Conservation (phyloP, 2,888 invertebrate genomes). For the Petrolisthes cinctipes region DNA sequence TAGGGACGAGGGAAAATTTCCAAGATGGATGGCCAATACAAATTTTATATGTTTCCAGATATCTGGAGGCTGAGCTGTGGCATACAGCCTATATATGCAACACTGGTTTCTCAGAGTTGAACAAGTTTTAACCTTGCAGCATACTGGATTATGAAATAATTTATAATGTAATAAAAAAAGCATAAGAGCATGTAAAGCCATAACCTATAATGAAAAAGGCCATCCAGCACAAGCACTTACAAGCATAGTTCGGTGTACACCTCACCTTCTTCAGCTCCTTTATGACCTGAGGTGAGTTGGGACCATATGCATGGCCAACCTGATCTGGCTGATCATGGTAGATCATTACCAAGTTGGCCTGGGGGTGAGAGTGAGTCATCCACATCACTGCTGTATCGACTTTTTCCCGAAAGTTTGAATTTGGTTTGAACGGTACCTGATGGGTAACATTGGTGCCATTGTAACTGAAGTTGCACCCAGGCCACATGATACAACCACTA, state of each 20-base stretch:
- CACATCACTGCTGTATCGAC: conserved; percentile 50
- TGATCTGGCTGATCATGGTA: conserved; percentile 64
- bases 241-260: neutral
- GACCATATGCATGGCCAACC: conserved; percentile 65
- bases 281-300: conserved; percentile 65
- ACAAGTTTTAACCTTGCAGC: too few species aligned
- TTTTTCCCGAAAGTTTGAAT: conserved; percentile 6
- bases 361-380: conserved; percentile 46
- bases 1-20: too few species aligned
- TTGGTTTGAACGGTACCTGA: conserved; percentile 21
- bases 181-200: neutral
- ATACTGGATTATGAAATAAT: too few species aligned
- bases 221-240: neutral
- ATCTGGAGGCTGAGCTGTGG: too few species aligned
- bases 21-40: too few species aligned
- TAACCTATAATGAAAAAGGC: neutral
- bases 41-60: too few species aligned
- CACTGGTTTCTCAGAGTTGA: too few species aligned
- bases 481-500: conserved; percentile 65
- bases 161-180: neutral
- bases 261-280: conserved; percentile 37
- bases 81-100: too few species aligned
- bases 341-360: conserved; percentile 64
- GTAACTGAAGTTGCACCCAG: conserved; percentile 48
- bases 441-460: conserved; percentile 51